Evolutionary conservation across 1,140 invertebrate species (phyloP), one percentile per base, ranked within the genome.

Genomic region (Monomorium pharaonis): DNA sequence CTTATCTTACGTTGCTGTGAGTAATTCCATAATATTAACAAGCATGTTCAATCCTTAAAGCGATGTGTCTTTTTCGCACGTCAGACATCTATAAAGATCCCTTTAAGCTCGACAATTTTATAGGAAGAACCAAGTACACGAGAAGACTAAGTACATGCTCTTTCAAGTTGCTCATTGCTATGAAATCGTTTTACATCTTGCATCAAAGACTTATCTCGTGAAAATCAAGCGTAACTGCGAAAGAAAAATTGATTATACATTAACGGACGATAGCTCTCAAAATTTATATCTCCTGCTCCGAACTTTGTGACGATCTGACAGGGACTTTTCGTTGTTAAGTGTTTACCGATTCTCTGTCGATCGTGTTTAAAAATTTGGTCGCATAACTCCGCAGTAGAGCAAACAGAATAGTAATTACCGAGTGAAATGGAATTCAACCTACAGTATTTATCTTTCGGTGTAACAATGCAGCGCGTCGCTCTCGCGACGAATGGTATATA

Each of bases 401-500:
- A 86, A 86, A 86, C 77, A 69, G 85, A 83, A 86, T 83, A 72
- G 54, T 72, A 83, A 72, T 86, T 86, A 83, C 56, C n/a, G 63
- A 70, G 62, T 70, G 47, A 86, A 83, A 83, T 86, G 67, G 77
- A 86, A 86, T 86, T 83, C 63, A 51, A 56, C 51, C 24, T n/a
- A 42, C 37, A 27, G 65, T 72, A 67, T 86, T 86, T 86, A 83
- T 86, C 85, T 86, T 86, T 24, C 33, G 21, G 49, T 51, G 81
- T 77, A 84, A 84, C 81, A 84, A 77, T 84, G 81, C 72, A 62
- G 30, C 69, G 24, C n/a, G 51, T 44, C n/a, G n/a, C 49, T 63
- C 42, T 74, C n/a, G 24, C 49, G 9, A 69, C 18, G 24, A 14
- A 75, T 24, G 49, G 21, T 37, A n/a, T n/a, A n/a, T n/a, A 51